Conservation (phyloP, 1,140 invertebrate species). For the Paraescarpia echinospica region DNA sequence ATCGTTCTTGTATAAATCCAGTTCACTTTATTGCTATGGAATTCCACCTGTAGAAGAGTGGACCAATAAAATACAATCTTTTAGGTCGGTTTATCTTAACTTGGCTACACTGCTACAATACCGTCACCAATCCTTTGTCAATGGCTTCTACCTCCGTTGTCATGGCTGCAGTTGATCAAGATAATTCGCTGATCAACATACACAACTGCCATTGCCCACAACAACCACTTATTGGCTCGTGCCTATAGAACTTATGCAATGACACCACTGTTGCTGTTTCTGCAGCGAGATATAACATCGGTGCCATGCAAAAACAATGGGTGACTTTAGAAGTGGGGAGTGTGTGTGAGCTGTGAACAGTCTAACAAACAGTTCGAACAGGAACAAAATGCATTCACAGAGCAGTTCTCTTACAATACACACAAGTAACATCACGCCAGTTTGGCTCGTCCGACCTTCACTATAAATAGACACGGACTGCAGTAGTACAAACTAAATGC, state of each 20-base stretch:
- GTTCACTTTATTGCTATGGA: not conserved
- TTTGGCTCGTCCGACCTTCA: not conserved
- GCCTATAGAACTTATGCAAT: not conserved
- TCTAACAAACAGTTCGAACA: not conserved
- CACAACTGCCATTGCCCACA: not conserved
- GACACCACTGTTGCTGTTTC: not conserved
- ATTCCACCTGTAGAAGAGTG: not conserved
- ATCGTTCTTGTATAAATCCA: not conserved
- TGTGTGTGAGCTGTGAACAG: not conserved
- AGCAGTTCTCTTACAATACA: not conserved
- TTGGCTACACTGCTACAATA: not conserved
- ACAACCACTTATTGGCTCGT: not conserved
- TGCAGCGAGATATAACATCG: not conserved
- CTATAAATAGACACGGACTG: not conserved
- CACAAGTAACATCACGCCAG: not conserved
- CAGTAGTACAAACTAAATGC: not conserved
- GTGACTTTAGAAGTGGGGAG: not conserved
- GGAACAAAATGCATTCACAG: constrained; percentile 11
- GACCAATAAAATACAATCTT: not conserved
- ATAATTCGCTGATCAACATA: not conserved
- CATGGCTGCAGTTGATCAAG: not conserved
- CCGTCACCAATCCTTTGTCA: not conserved
- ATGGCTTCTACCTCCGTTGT: not conserved
- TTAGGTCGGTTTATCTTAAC: not conserved
- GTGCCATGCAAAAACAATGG: not conserved